Evolutionary conservation across 2,888 invertebrate genomes (phyloP).

Genomic region (Epirrhoe tristata): DNA sequence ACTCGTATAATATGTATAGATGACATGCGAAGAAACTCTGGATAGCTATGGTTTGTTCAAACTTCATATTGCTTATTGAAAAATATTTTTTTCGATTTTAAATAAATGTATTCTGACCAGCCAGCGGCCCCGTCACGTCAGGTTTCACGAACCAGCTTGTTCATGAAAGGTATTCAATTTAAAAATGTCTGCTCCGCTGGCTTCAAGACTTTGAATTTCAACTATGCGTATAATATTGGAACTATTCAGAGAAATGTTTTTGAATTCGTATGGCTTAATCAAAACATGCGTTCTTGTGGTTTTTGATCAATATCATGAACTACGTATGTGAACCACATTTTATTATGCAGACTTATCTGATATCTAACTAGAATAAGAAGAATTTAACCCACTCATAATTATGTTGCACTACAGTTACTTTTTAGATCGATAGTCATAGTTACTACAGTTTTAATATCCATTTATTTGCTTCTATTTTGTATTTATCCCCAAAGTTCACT

Average conservation of each 20-base stretch:
- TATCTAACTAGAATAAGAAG: too few relatives aligned
- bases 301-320: background rate
- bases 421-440: too few relatives aligned
- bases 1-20: too few relatives aligned
- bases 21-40: background rate
- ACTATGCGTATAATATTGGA: constrained; percentile 27
- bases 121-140: constrained; percentile 30
- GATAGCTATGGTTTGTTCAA: background rate
- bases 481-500: background rate
- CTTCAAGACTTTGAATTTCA: constrained; percentile 37
- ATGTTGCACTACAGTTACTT: too few relatives aligned
- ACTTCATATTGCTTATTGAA: constrained; percentile 3
- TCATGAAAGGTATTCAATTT: constrained; percentile 44
- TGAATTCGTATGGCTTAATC: background rate
- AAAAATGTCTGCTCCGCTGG: constrained; percentile 39
- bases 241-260: background rate
- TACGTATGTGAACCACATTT: too few relatives aligned
- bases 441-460: background rate
- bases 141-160: constrained; percentile 20
- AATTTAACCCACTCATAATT: too few relatives aligned
- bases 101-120: constrained; percentile 23
- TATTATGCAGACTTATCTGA: too few relatives aligned
- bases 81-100: constrained; percentile 7
- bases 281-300: background rate
- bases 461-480: background rate